phyloP scores from a whole-genome alignment of 2,113 vertebrate genomes.

The Notechis scutatus region DNA sequence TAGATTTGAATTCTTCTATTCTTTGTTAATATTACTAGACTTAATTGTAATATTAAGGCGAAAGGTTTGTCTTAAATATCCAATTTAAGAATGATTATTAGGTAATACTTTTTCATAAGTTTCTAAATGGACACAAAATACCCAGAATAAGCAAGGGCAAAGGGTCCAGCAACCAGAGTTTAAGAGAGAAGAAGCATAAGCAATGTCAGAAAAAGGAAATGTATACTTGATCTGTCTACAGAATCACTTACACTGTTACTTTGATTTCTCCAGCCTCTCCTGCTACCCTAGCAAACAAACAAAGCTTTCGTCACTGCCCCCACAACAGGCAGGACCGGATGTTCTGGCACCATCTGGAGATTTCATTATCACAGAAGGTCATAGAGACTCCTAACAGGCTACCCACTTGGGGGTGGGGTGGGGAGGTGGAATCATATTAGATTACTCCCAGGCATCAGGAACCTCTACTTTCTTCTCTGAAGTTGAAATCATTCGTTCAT shows the following conservation, averaged over 20 bases:
- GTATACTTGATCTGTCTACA: neutral
- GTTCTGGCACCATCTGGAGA: slow-evolving; percentile 73
- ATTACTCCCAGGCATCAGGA: neutral
- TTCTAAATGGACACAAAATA: neutral
- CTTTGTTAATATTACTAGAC: neutral
- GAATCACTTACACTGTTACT: slow-evolving; percentile 12
- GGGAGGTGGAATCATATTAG: neutral
- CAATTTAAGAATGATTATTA: neutral
- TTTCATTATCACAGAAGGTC: slow-evolving; percentile 70
- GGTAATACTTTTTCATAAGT: neutral
- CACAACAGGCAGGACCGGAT: slow-evolving; percentile 37
- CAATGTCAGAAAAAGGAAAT: slow-evolving; percentile 3
- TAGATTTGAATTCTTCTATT: neutral
- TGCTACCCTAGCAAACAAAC: neutral
- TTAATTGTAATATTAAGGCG: neutral
- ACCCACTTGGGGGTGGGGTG: neutral
- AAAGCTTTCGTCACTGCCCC: neutral
- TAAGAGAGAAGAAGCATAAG: neutral
- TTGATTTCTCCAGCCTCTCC: neutral
- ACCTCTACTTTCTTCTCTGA: neutral
- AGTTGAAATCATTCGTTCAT: neutral
- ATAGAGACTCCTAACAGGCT: neutral
- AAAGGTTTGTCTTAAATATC: neutral
- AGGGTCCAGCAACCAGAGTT: neutral
- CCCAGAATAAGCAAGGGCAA: neutral